Percentiles rank a stretch among this genome's conserved stretches.
Conservation (phyloP, 2,113 vertebrate genomes). For the Eulemur rufifrons region DNA sequence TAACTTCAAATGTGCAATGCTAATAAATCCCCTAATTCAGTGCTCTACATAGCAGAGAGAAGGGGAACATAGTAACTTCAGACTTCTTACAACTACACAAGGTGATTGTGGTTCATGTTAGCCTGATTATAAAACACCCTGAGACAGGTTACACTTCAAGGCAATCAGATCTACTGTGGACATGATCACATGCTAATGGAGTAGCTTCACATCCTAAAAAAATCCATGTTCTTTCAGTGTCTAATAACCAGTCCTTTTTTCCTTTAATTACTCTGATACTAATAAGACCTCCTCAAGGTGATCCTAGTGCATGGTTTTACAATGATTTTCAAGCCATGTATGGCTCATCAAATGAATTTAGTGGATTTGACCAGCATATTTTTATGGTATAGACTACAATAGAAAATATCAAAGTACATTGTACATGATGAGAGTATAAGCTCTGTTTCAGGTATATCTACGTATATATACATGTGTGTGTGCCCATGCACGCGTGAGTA, state of each 20-base stretch:
- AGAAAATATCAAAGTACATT: not conserved
- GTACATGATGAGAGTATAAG: not conserved
- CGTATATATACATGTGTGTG: not conserved
- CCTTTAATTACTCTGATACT: not conserved
- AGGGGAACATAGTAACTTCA: not conserved
- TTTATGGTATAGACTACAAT: not conserved
- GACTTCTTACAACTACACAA: not conserved
- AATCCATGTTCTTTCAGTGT: not conserved
- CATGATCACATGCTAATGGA: too few species aligned
- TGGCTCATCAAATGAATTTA: not conserved
- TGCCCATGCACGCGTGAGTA: not conserved
- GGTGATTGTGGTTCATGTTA: not conserved
- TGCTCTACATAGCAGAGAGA: not conserved
- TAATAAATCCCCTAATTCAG: not conserved
- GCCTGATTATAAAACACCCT: not conserved
- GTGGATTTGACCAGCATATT: not conserved
- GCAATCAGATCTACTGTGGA: not conserved
- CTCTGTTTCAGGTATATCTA: not conserved
- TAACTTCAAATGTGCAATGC: not conserved
- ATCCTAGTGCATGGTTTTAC: not conserved
- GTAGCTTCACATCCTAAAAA: not conserved
- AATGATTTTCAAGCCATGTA: not conserved
- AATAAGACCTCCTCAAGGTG: not conserved
- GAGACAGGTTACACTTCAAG: not conserved
- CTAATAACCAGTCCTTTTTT: not conserved